These are phyloP conservation scores for Eulemur macaco DNA, from an alignment of 2,113 vertebrate species.

Conservation along the genomic window DNA sequence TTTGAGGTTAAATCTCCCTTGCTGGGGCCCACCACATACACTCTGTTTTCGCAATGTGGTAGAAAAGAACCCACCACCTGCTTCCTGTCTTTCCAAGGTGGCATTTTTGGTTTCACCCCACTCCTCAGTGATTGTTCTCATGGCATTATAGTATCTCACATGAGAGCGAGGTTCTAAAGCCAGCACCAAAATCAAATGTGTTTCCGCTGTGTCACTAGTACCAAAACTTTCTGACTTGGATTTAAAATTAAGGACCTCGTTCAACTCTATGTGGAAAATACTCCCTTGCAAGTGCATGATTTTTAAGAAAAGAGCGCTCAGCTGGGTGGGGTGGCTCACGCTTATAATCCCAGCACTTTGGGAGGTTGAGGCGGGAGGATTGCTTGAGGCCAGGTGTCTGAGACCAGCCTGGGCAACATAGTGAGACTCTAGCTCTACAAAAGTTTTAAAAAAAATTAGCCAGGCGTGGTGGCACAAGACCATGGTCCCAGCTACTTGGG, in stretches of 20 bases:
- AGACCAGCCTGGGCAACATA: no score
- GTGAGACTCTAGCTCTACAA: no score
- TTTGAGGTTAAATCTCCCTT: background rate
- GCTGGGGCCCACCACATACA: background rate
- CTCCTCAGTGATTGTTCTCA: rapidly evolving
- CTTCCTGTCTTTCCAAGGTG: slow-evolving; percentile 53
- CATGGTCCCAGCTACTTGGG: no score
- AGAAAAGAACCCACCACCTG: slow-evolving; percentile 7
- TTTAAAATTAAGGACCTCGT: background rate
- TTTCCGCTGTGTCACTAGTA: background rate
- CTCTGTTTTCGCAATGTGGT: slow-evolving; percentile 9
- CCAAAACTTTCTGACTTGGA: background rate
- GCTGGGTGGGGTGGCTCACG: no score
- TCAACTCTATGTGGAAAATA: background rate
- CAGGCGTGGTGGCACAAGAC: no score
- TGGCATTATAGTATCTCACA: background rate
- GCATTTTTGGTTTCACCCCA: background rate
- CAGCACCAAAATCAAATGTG: background rate
- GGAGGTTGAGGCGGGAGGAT: no score
- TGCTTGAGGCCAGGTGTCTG: no score
- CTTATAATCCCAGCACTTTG: no score
- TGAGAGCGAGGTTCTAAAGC: background rate
- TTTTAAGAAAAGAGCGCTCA: background rate
- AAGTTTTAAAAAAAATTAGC: no score
- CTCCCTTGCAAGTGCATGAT: background rate